Percentiles rank a stretch among this genome's conserved stretches.
phyloP scores from a whole-genome alignment of 2,888 invertebrate species.

The Drosophila atripex region DNA sequence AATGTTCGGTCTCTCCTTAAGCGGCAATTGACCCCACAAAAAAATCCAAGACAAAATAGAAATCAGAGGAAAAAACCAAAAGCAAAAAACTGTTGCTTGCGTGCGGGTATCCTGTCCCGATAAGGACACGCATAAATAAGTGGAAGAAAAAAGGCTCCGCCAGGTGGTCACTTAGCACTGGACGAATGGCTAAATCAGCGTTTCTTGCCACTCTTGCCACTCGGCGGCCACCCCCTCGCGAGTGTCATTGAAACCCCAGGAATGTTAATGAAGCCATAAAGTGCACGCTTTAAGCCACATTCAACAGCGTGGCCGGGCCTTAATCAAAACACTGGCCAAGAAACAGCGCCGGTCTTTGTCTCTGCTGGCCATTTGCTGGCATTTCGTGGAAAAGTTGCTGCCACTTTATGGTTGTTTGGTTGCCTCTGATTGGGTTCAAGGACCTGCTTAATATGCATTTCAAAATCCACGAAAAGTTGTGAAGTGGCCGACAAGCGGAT shows the following conservation, averaged over 20 bases:
- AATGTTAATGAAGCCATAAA: slow-evolving; percentile 78
- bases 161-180: slow-evolving; percentile 35
- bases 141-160: slow-evolving; percentile 8
- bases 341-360: slow-evolving; percentile 20
- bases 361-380: slow-evolving; percentile 3
- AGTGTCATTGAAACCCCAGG: slow-evolving; percentile 58
- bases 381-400: slow-evolving; percentile 16
- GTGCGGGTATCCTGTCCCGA: slow-evolving; percentile 29
- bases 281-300: slow-evolving; percentile 54
- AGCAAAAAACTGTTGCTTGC: slow-evolving; percentile 33
- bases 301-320: slow-evolving; percentile 47
- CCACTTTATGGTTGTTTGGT: slow-evolving; percentile 28
- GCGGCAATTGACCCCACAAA: slow-evolving; percentile 58
- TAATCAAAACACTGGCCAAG: slow-evolving; percentile 54
- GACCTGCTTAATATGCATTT: slow-evolving; percentile 8
- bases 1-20: slow-evolving; percentile 25
- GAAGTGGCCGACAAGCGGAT: slow-evolving; percentile 4
- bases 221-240: background rate
- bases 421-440: slow-evolving; percentile 26
- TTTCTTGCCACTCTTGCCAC: background rate
- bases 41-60: background rate
- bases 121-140: slow-evolving; percentile 62
- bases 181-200: slow-evolving; percentile 44
- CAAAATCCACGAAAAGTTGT: slow-evolving; percentile 11
- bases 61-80: background rate